Evolutionary conservation across 2,797 vertebrate species (phyloP).

Genomic region (Steatocranus sp.): DNA sequence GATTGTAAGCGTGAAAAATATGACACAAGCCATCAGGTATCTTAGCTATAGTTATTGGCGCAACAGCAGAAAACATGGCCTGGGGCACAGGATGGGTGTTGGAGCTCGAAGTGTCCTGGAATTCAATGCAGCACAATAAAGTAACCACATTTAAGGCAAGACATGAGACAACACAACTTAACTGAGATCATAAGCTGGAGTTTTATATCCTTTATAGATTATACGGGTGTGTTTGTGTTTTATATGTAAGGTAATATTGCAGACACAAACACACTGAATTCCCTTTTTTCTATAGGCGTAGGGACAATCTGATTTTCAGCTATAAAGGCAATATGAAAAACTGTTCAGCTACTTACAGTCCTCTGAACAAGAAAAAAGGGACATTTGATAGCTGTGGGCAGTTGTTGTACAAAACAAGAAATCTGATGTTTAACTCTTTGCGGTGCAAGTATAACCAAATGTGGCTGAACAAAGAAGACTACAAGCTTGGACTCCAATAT

Average conservation of each 20-base stretch:
- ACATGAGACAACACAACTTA: conserved; percentile 22
- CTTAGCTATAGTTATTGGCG: conserved; percentile 20
- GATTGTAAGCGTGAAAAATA: not conserved
- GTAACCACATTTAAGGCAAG: conserved; percentile 37
- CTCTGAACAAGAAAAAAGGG: not conserved
- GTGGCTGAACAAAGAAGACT: not conserved
- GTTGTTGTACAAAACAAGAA: not conserved
- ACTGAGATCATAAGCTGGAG: not conserved
- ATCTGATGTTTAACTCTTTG: conserved; percentile 8
- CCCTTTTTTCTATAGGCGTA: not conserved
- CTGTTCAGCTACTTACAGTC: not conserved
- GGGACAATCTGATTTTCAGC: not conserved
- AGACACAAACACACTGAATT: not conserved
- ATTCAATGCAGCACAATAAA: conserved; percentile 48
- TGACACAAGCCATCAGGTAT: conserved; percentile 43
- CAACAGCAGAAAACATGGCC: conserved; percentile 51
- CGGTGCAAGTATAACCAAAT: not conserved
- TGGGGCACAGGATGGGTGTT: conserved; percentile 59
- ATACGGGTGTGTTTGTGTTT: not conserved
- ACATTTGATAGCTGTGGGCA: conserved; percentile 23
- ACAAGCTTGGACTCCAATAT: not conserved
- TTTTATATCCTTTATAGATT: conserved; percentile 4
- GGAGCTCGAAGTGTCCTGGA: conserved; percentile 30
- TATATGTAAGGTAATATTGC: not conserved
- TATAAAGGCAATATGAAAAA: not conserved